These are phyloP conservation scores for Zosterops hypoxanthus DNA, from an alignment of 2,113 vertebrate genomes.

Conservation along the genomic window DNA sequence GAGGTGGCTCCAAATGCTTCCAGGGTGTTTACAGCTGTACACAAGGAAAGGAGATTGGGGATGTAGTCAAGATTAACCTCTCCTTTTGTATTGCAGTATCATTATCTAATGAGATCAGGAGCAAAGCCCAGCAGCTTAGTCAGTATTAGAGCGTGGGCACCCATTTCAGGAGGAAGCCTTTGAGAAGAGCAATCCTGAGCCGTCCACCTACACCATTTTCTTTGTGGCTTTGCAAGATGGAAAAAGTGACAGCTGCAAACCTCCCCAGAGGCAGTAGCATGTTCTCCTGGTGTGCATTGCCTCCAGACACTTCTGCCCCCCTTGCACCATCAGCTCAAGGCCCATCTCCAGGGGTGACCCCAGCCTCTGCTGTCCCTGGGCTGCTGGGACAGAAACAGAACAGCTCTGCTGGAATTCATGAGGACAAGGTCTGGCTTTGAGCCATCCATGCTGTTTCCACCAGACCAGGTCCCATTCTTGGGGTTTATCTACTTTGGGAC, in stretches of 20 bases:
- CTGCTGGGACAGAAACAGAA: background rate
- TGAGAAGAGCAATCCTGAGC: constrained; percentile 57
- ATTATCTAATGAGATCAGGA: constrained; percentile 64
- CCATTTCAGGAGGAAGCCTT: constrained; percentile 60
- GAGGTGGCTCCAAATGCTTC: background rate
- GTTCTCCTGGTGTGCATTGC: background rate
- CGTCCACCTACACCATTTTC: constrained; percentile 57
- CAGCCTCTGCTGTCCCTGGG: background rate
- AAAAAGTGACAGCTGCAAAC: constrained; percentile 46
- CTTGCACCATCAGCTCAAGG: no score
- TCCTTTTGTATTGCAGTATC: constrained; percentile 53
- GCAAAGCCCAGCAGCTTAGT: constrained; percentile 59
- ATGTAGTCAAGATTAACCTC: constrained; percentile 49
- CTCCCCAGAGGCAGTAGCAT: background rate
- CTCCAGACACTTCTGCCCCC: background rate
- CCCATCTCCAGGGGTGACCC: rapidly evolving
- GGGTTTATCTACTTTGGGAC: background rate
- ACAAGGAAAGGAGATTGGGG: constrained; percentile 33
- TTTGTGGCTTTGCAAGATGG: background rate
- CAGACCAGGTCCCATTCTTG: background rate
- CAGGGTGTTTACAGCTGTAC: constrained; percentile 40
- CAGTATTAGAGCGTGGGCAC: constrained; percentile 64
- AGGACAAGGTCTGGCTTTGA: background rate
- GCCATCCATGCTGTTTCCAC: background rate
- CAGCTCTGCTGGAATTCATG: background rate